These are phyloP conservation scores for Isichthys henryi DNA, from an alignment of 2,113 vertebrate species.

Conservation along the genomic window DNA sequence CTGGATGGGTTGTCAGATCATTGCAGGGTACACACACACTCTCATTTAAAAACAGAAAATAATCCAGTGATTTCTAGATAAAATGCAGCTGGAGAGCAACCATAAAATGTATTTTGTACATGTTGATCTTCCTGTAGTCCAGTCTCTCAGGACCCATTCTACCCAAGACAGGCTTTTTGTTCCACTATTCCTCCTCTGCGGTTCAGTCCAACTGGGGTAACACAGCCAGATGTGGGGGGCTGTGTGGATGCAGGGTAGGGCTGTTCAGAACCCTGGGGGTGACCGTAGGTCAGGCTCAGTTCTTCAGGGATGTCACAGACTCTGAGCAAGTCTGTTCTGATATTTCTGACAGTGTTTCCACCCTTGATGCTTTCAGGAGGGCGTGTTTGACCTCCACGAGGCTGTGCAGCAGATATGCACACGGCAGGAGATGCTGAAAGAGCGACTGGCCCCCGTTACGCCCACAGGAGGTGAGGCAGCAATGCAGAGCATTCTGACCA, in stretches of 20 bases:
- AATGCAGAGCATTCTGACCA: conserved; percentile 67
- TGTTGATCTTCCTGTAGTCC: neutral
- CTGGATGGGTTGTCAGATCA: neutral
- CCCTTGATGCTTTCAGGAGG: conserved; percentile 55
- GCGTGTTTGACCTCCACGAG: conserved; percentile 75
- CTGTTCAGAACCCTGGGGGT: neutral
- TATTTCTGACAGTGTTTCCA: neutral
- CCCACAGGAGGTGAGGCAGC: conserved; percentile 68
- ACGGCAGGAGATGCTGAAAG: conserved; percentile 58
- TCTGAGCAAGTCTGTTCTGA: neutral
- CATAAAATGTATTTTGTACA: neutral
- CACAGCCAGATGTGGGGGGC: neutral
- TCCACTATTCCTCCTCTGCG: neutral
- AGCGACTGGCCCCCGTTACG: conserved; percentile 62
- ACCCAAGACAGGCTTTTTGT: neutral
- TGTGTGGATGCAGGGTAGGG: neutral
- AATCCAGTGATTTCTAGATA: neutral
- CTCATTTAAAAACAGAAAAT: neutral
- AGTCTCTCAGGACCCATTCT: neutral
- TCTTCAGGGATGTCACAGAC: neutral
- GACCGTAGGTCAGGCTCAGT: neutral
- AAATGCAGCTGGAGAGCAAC: neutral
- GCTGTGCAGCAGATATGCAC: conserved; percentile 67
- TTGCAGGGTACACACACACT: conserved; percentile 8
- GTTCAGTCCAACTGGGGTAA: neutral